Evolutionary conservation across 2,113 vertebrate species (phyloP).

Genomic region (Phrynosoma blainvillii): DNA sequence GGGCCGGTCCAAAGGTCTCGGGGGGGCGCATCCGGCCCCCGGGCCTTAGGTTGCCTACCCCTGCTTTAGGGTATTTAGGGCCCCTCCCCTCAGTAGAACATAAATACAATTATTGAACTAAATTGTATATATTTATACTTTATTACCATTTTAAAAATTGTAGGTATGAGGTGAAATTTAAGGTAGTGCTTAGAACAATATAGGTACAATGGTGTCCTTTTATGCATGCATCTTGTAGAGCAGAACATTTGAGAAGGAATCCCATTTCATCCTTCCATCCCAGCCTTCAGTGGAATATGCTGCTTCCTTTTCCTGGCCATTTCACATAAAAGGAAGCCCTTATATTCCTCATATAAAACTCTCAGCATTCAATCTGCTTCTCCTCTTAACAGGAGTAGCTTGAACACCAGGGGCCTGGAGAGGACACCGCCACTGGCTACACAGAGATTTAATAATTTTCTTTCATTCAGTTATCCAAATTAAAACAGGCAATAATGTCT

Average conservation of each 20-base stretch:
- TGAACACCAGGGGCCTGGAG: neutral
- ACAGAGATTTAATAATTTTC: neutral
- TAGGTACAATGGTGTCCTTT: neutral
- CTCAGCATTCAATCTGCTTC: neutral
- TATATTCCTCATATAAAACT: neutral
- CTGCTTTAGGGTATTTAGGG: neutral
- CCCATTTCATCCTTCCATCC: no score
- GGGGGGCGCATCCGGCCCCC: no score
- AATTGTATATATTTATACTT: neutral
- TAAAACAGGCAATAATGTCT: neutral
- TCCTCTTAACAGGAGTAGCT: neutral
- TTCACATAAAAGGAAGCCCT: neutral
- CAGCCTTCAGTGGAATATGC: neutral
- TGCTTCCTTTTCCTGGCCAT: neutral
- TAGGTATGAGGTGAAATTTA: neutral
- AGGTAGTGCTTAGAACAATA: neutral
- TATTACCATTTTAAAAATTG: slow-evolving; percentile 18
- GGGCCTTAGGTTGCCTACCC: no score
- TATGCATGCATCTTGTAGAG: neutral
- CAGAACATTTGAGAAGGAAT: neutral
- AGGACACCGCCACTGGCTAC: neutral
- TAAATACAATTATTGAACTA: neutral
- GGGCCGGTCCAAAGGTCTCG: no score
- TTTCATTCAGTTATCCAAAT: neutral
- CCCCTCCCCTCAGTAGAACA: neutral